Base-by-base conservation (phyloP, 2,888 invertebrate species). In the Vandiemenella viatica region DNA sequence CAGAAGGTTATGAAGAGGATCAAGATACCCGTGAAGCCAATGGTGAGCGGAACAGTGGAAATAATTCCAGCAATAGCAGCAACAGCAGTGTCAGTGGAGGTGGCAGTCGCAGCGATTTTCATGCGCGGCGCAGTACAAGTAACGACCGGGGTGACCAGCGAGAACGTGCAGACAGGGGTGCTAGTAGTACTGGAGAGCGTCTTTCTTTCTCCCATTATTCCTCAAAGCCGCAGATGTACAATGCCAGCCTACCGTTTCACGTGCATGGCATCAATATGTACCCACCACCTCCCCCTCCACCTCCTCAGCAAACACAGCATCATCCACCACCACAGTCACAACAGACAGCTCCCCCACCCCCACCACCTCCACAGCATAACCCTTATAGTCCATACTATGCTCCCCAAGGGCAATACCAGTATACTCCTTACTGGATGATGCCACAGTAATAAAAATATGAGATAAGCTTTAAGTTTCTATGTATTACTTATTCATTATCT, bases 151-250 rank as follows among this genome's bases (percentile, higher is more conserved):
- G 38, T 8, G n/a, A 32, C 4, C 50, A 50, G 32, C 38, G 21
- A 17, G 42, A 45, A 13, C 38, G 45, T 18, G 44, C 37, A 1
- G 15, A 19, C 4, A 10, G 26, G 7, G 45, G 45, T n/a, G n/a
- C n/a, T n/a, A n/a, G n/a, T n/a, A n/a, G n/a, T n/a, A n/a, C n/a
- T 13, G 44, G 50, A 6, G 55, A 55, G 7, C 53, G 58, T 6
- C 57, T 58, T 2, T 57, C 59, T 13, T 58, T 56, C 52, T 57
- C 55, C 40, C 59, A 59, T 45, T 59, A 59, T 44, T 56, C 56
- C n/a, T 57, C 57, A 23, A 59, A 59, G 50, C 58, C 59, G n/a
- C 59, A 59, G 49, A 45, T 59, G 43, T 59, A 59, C 49, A 56
- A 55, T 37, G 53, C 54, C 18, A 52, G 45, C 41, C 45, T 57